These are phyloP conservation scores for Philopedon plagiatum DNA, from an alignment of 2,888 invertebrate species.

Conservation along the genomic window DNA sequence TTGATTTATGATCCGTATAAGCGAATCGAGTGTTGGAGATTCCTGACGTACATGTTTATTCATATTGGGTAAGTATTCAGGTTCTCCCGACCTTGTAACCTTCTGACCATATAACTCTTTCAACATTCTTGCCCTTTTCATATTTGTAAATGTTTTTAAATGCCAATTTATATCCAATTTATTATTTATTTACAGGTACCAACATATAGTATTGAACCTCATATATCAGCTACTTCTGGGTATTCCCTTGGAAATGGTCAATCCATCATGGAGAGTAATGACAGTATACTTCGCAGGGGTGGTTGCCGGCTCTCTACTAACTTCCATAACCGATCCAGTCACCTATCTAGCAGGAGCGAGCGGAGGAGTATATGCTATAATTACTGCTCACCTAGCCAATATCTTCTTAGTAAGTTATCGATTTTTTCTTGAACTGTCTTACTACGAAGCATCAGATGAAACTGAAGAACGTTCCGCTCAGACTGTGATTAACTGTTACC, in stretches of 20 bases:
- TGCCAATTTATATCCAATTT: too few relatives aligned
- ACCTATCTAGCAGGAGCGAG: slow-evolving; percentile 93
- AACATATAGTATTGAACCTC: slow-evolving; percentile 92
- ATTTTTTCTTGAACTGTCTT: too few relatives aligned
- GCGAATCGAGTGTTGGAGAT: slow-evolving; percentile 93
- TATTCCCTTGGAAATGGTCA: slow-evolving; percentile 96
- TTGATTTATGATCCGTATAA: slow-evolving; percentile 92
- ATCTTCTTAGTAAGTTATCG: slow-evolving; percentile 82
- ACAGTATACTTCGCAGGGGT: slow-evolving; percentile 89
- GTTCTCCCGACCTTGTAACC: not conserved
- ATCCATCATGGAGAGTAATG: slow-evolving; percentile 93
- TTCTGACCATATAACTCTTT: too few relatives aligned
- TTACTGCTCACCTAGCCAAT: slow-evolving; percentile 93
- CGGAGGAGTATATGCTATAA: slow-evolving; percentile 94
- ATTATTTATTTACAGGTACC: slow-evolving; percentile 74
- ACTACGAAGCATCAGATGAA: too few relatives aligned
- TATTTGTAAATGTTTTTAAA: too few relatives aligned
- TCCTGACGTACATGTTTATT: slow-evolving; percentile 95
- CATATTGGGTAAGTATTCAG: slow-evolving; percentile 84
- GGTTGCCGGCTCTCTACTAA: slow-evolving; percentile 86
- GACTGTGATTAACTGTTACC: too few relatives aligned
- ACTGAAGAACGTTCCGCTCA: too few relatives aligned
- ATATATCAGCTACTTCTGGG: slow-evolving; percentile 94
- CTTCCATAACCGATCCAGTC: slow-evolving; percentile 83
- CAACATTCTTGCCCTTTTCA: too few relatives aligned